Evolutionary conservation across 2,113 vertebrate species (phyloP), one percentile per base, ranked within the genome.

Genomic region (Meriones unguiculatus): DNA sequence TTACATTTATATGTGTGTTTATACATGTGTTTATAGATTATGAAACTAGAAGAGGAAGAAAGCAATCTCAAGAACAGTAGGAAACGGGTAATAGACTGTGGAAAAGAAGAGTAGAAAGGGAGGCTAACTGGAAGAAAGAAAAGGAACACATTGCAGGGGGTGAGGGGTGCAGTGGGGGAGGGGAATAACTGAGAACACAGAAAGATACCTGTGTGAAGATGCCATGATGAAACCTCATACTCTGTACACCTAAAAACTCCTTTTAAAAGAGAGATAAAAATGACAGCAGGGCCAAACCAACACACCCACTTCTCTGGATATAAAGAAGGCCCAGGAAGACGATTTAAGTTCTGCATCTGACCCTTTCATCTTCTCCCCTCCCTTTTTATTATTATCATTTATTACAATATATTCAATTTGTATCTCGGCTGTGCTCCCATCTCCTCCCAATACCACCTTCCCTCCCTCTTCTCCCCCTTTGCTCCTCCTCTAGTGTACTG

Each of bases 251-350:
- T 46, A 35, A 50, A 35, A 10, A 35, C 2, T 8, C 22, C 7
- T 84, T 41, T 25, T 13, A 13, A 50, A 57, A 82, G 46, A 87
- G 65, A 67, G 64, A 69, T 72, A n/a, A 87, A 87, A n/a, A 28
- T 28, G 20, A 17, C 28, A 14, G 15, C 25, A 65, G 62, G 18
- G 30, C 20, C 28, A 32, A 82, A 87, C 30, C 11, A 52, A 70
- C 41, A 52, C 1, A 35, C 32, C 20, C 20, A 8, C 32, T 76
- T 92, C 54, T 89, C 62, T 67, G 20, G 62, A 78, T 91, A 87
- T 94, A 8, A 62, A 95, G 91, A 84, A 89, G 62, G 7, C 28
- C 92, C 6, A 86, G 35, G 67, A 84, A 95, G 72, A 41, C n/a
- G 15, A 91, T 84, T 77, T 89, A 77, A 25, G 86, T 38, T 72